These are phyloP conservation scores for Melanotaenia boesemani DNA, from an alignment of 2,797 vertebrate species.

Conservation along the genomic window DNA sequence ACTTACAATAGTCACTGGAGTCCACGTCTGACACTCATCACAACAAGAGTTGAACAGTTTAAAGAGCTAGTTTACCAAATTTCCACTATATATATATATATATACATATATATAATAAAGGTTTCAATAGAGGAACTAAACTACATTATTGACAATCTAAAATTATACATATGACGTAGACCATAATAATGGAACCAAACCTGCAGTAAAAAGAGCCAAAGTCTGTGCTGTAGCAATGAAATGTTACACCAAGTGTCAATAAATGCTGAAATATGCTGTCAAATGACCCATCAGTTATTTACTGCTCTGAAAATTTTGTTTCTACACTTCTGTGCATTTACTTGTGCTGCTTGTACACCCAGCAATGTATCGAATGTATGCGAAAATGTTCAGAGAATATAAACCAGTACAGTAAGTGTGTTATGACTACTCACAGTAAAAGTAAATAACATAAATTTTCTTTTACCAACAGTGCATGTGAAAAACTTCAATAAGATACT, in stretches of 20 bases:
- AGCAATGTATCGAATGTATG: no score
- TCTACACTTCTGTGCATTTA: no score
- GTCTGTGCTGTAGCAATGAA: not conserved
- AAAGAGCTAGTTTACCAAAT: not conserved
- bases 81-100: no score
- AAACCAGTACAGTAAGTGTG: not conserved
- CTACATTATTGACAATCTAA: conserved; percentile 8
- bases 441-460: not conserved
- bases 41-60: conserved; percentile 27
- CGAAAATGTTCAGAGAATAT: not conserved
- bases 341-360: no score
- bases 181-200: not conserved
- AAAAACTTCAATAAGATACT: not conserved
- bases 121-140: no score
- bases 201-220: no score
- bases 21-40: conserved; percentile 30
- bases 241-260: not conserved
- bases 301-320: not conserved
- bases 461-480: not conserved
- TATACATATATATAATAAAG: no score
- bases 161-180: not conserved
- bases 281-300: not conserved
- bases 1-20: conserved; percentile 9
- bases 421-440: not conserved
- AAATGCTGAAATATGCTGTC: not conserved